Percentiles rank a stretch among this genome's conserved stretches.
Conservation (phyloP, 2,113 vertebrate genomes). For the Thamnophis sirtalis region DNA sequence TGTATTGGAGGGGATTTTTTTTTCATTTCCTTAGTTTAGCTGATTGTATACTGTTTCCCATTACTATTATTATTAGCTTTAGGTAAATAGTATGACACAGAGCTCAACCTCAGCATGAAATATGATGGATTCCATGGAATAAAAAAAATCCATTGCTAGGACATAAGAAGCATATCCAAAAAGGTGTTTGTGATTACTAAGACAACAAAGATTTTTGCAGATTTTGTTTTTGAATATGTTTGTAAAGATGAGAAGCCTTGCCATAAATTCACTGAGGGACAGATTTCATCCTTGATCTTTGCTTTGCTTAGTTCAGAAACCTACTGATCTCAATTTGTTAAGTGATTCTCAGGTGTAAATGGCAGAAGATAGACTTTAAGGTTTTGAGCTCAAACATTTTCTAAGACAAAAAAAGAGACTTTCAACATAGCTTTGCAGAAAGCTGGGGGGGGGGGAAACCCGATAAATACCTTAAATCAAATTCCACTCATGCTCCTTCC, state of each 20-base stretch:
- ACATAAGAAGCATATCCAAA: background rate
- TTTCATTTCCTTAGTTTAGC: background rate
- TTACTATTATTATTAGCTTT: background rate
- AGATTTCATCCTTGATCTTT: background rate
- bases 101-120: background rate
- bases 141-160: background rate
- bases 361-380: background rate
- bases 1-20: background rate
- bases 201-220: background rate
- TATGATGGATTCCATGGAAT: background rate
- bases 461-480: background rate
- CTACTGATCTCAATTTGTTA: background rate
- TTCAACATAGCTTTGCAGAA: slow-evolving; percentile 1
- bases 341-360: background rate
- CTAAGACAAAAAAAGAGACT: background rate
- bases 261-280: background rate
- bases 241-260: background rate
- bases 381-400: slow-evolving; percentile 2
- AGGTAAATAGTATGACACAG: background rate
- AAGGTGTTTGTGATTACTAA: background rate
- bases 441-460: background rate
- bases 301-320: background rate
- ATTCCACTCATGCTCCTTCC: background rate
- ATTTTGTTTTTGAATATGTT: background rate
- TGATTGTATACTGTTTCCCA: background rate